Percentiles rank a stretch among this genome's conserved stretches.
phyloP scores from a whole-genome alignment of 2,113 vertebrate genomes.

The Capreolus pygargus region DNA sequence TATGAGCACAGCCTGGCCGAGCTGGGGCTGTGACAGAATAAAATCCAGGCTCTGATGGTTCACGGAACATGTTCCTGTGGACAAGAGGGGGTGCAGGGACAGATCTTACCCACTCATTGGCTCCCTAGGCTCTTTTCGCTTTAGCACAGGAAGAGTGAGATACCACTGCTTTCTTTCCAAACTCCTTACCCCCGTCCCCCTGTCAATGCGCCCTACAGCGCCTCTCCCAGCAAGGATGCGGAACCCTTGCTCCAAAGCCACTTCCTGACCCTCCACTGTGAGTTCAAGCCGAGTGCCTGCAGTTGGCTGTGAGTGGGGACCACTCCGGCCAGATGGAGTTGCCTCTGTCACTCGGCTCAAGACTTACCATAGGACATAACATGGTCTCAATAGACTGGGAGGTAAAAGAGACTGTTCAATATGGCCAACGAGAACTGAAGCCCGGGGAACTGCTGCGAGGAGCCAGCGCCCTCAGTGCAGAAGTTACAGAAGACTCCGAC shows the following conservation, averaged over 20 bases:
- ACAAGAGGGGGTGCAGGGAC: background rate
- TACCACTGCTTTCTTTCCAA: background rate
- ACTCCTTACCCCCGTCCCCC: too few species aligned
- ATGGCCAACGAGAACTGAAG: constrained; percentile 47
- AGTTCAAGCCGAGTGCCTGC: background rate
- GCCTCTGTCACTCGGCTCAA: background rate
- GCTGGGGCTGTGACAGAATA: constrained; percentile 73
- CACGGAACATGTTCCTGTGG: constrained; percentile 79
- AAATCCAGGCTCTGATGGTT: constrained; percentile 80
- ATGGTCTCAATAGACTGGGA: constrained; percentile 84
- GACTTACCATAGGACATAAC: constrained; percentile 79
- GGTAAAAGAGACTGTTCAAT: constrained; percentile 78
- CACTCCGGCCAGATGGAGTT: accelerated
- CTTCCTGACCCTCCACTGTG: background rate
- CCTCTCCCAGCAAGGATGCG: background rate
- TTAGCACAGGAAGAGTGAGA: background rate
- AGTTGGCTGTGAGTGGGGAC: accelerated
- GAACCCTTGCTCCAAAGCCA: background rate
- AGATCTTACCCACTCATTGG: accelerated
- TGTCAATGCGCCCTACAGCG: background rate
- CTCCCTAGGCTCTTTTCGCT: background rate
- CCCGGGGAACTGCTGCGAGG: constrained; percentile 81
- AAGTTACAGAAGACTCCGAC: constrained; percentile 79
- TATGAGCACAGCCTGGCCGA: constrained; percentile 84
- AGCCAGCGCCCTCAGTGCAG: constrained; percentile 74